Conservation (phyloP, 1,140 invertebrate genomes). For the Metopolophium dirhodum region DNA sequence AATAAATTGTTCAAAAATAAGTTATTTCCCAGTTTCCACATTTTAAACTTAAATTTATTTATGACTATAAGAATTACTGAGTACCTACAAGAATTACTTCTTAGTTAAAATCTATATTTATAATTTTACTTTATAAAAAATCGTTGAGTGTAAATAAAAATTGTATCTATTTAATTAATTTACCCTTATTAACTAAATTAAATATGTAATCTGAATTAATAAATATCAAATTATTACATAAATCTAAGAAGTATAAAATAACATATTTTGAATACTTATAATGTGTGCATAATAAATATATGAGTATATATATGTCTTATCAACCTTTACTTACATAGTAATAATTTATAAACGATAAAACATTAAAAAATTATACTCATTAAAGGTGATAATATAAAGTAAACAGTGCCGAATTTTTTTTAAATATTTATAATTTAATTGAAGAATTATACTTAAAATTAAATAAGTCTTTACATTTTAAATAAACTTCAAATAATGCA, state of each 20-base stretch:
- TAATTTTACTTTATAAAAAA: not conserved
- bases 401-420: constrained; percentile 37
- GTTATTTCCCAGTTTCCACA: not conserved
- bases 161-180: not conserved
- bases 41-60: not conserved
- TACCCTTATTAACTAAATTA: not conserved
- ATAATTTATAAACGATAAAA: not conserved
- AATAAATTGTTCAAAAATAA: not conserved
- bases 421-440: not conserved
- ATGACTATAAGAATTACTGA: not conserved
- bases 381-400: constrained; percentile 36
- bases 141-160: not conserved
- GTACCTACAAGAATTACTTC: no score
- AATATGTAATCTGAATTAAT: not conserved
- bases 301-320: no score
- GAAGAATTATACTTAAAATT: not conserved
- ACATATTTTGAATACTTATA: not conserved
- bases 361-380: not conserved
- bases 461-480: not conserved
- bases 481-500: not conserved
- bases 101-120: not conserved
- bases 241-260: not conserved
- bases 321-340: not conserved
- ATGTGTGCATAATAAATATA: not conserved
- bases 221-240: not conserved